Evolutionary conservation across 2,113 vertebrate species (phyloP).

Genomic region (Macquaria ambigua): DNA sequence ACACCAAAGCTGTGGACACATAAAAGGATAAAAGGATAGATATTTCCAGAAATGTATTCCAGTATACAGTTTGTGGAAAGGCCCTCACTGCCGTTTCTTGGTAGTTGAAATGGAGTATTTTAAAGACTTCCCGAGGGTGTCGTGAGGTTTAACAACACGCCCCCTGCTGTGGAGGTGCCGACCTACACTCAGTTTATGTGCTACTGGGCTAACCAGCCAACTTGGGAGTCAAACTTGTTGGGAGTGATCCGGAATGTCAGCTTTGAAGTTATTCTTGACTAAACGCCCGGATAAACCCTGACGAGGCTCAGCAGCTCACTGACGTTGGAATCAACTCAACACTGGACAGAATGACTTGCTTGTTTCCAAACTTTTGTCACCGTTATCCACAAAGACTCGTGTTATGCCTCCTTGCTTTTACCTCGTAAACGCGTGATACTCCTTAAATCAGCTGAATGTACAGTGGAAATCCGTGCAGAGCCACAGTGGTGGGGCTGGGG

Average conservation of each 20-base stretch:
- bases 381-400: not conserved
- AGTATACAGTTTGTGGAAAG: no score
- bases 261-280: not conserved
- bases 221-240: not conserved
- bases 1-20: not conserved
- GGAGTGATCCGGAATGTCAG: not conserved
- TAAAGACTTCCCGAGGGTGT: not conserved
- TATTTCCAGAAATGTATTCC: no score
- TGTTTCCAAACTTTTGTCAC: not conserved
- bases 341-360: rapidly evolving
- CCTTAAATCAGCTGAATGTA: constrained; percentile 17
- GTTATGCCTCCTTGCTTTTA: constrained; percentile 10
- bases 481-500: not conserved
- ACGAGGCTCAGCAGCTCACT: not conserved
- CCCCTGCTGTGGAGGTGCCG: constrained; percentile 47
- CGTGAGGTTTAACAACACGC: constrained; percentile 31
- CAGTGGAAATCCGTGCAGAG: constrained; percentile 9
- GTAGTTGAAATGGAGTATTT: not conserved
- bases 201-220: not conserved
- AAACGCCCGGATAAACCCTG: not conserved
- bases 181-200: constrained; percentile 1
- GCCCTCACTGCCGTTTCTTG: no score
- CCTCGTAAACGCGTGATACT: constrained; percentile 27
- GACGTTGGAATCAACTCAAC: not conserved
- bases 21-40: not conserved